Percentiles rank a stretch among this genome's conserved stretches.
phyloP scores from a whole-genome alignment of 1,140 invertebrate genomes.

The Drosophila littoralis region DNA sequence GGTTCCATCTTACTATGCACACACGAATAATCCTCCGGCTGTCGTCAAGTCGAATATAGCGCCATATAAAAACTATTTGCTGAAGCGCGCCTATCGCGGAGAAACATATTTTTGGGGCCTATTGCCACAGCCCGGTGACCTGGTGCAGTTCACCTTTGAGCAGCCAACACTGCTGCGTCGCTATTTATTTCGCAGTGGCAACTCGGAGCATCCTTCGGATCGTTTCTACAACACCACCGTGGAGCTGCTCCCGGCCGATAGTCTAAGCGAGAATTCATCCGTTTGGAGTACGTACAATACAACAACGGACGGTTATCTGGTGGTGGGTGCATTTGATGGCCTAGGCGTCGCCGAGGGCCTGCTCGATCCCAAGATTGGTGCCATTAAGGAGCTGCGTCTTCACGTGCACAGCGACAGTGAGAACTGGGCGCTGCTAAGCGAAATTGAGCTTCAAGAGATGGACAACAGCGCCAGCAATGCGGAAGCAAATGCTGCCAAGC shows the following conservation, averaged over 20 bases:
- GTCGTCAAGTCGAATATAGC: conserved; percentile 91
- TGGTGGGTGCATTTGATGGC: conserved; percentile 91
- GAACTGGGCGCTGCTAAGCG: conserved; percentile 96
- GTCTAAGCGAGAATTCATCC: conserved; percentile 75
- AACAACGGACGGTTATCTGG: conserved; percentile 89
- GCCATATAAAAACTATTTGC: conserved; percentile 92
- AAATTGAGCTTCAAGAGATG: conserved; percentile 87
- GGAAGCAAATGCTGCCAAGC: conserved; percentile 57
- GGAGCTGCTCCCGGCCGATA: conserved; percentile 90
- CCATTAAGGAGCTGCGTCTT: conserved; percentile 89
- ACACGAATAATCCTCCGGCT: conserved; percentile 92
- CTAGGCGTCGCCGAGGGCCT: conserved; percentile 91
- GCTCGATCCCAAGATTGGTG: conserved; percentile 88
- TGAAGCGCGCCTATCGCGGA: conserved; percentile 94
- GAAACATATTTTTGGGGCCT: conserved; percentile 97
- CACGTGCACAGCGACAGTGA: conserved; percentile 92
- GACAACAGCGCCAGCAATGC: conserved; percentile 52
- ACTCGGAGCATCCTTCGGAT: conserved; percentile 95
- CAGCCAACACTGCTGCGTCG: conserved; percentile 90
- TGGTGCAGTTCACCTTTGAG: conserved; percentile 92
- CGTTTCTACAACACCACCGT: conserved; percentile 95
- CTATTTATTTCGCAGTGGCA: conserved; percentile 95
- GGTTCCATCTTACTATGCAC: conserved; percentile 91
- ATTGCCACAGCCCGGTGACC: conserved; percentile 92
- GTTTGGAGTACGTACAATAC: conserved; percentile 86